Conservation (phyloP, 2,113 vertebrate species). For the Panthera leo region DNA sequence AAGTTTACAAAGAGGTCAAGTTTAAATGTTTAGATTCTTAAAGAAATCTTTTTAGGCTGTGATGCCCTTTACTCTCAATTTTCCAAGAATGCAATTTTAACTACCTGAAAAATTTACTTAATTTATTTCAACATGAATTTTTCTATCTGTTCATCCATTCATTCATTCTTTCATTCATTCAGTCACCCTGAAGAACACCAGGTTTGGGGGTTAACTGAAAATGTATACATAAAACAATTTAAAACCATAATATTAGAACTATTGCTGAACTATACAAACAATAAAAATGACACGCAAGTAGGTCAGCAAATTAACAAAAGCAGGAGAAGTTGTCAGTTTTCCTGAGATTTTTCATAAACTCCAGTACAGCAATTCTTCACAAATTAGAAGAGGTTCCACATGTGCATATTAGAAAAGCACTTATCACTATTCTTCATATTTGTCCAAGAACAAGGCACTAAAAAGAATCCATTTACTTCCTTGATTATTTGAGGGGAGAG, state of each 20-base stretch:
- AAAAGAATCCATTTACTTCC: not conserved
- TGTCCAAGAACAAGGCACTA: not conserved
- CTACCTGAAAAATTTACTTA: not conserved
- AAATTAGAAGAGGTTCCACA: not conserved
- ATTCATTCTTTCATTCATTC: not conserved
- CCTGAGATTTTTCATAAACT: not conserved
- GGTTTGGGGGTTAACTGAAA: not conserved
- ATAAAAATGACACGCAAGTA: not conserved
- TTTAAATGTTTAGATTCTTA: not conserved
- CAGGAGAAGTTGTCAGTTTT: not conserved
- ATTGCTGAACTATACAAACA: not conserved
- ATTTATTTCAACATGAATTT: not conserved
- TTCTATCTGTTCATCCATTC: not conserved
- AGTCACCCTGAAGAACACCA: not conserved
- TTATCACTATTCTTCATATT: not conserved
- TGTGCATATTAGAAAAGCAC: not conserved
- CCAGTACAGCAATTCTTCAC: not conserved
- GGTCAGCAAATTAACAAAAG: not conserved
- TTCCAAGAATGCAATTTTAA: not conserved
- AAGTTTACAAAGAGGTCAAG: not conserved
- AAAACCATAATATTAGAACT: not conserved
- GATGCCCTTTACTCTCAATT: not conserved
- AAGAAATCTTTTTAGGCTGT: not conserved
- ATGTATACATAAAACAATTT: not conserved
- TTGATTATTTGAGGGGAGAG: not conserved